Evolutionary conservation across 2,797 vertebrate species (phyloP).

Genomic region (Pterois miles): DNA sequence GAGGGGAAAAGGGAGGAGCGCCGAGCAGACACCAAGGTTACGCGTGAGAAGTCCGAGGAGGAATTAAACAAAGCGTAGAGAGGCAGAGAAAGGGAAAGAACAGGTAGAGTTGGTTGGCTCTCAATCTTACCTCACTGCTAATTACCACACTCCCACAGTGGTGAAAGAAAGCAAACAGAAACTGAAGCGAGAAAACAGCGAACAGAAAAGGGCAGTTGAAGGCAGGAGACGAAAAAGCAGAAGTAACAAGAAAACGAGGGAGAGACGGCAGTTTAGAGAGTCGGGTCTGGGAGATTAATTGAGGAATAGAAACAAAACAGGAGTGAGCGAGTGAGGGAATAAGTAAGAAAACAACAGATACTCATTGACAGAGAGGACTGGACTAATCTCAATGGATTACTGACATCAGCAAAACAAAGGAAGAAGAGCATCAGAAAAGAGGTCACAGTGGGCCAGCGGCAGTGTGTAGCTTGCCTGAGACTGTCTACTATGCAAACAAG

Average conservation of each 20-base stretch:
- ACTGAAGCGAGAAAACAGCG: constrained; percentile 20
- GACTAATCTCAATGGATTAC: constrained; percentile 57
- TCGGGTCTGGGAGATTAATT: constrained; percentile 41
- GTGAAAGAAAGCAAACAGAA: constrained; percentile 44
- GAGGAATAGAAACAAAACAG: constrained; percentile 44
- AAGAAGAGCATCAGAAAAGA: constrained; percentile 49
- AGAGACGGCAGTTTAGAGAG: constrained; percentile 37
- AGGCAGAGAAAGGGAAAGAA: constrained; percentile 17
- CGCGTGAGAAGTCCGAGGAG: constrained; percentile 46
- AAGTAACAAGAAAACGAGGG: constrained; percentile 27
- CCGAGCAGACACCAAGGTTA: constrained; percentile 51
- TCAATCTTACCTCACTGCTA: constrained; percentile 40
- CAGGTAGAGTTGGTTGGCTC: constrained; percentile 56
- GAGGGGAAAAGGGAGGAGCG: constrained; percentile 67
- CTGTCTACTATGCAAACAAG: constrained; percentile 55
- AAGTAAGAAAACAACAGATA: constrained; percentile 44
- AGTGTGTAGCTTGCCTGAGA: constrained; percentile 23
- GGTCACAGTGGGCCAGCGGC: constrained; percentile 55
- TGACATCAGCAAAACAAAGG: constrained; percentile 69
- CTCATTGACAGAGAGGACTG: constrained; percentile 62
- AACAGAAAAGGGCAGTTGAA: constrained; percentile 26
- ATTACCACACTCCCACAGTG: constrained; percentile 40
- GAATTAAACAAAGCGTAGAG: constrained; percentile 47
- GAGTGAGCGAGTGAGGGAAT: not conserved
- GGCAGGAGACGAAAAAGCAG: constrained; percentile 36